These are phyloP conservation scores for Sipunculus nudus DNA, from an alignment of 2,888 invertebrate genomes.

Conservation along the genomic window DNA sequence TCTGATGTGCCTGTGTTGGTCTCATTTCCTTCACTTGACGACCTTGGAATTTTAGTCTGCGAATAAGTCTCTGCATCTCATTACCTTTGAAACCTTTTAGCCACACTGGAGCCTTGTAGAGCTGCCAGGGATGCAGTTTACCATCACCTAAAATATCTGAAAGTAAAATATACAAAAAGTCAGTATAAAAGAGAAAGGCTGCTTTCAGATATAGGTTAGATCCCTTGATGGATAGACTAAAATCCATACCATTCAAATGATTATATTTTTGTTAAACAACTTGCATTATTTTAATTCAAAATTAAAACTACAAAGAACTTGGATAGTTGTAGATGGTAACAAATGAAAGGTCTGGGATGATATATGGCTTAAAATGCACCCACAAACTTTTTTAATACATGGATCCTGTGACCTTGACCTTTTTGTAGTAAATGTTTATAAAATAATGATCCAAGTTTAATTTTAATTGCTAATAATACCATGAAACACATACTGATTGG, in stretches of 20 bases:
- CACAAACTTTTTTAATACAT: too few relatives aligned
- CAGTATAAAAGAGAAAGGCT: background rate
- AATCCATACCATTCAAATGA: background rate
- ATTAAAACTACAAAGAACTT: too few relatives aligned
- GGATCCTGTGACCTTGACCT: too few relatives aligned
- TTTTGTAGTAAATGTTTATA: too few relatives aligned
- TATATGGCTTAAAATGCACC: too few relatives aligned
- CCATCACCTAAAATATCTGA: constrained; percentile 87
- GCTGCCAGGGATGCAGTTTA: constrained; percentile 81
- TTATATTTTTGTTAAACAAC: too few relatives aligned
- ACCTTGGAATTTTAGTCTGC: constrained; percentile 53
- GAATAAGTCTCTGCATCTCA: constrained; percentile 71
- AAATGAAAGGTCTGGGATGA: too few relatives aligned
- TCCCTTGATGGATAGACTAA: background rate
- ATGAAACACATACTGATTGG: too few relatives aligned
- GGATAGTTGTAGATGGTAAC: too few relatives aligned
- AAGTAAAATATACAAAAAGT: constrained; percentile 24
- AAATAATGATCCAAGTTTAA: too few relatives aligned
- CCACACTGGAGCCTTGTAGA: constrained; percentile 87
- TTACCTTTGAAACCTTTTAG: constrained; percentile 86
- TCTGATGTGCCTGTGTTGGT: constrained; percentile 51
- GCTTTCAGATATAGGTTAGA: background rate
- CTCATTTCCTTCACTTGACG: constrained; percentile 44
- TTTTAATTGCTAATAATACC: too few relatives aligned
- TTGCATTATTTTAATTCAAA: too few relatives aligned